Evolutionary conservation across 2,113 vertebrate genomes (phyloP), one percentile per base, ranked within the genome.

Genomic region (Phasianus colchicus): DNA sequence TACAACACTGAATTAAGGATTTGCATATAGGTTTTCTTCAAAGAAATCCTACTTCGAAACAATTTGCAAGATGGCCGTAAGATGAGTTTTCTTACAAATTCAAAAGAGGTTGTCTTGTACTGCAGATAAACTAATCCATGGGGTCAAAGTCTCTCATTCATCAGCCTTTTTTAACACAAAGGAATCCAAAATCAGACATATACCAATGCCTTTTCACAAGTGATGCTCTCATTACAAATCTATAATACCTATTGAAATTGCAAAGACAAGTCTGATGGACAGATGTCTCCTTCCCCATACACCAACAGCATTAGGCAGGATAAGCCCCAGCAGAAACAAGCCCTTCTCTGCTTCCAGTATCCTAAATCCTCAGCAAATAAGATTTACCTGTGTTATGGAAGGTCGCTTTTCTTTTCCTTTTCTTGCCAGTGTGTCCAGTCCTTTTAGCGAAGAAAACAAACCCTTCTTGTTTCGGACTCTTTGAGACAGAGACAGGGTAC

Each of bases 371-470:
- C 57, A 87, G 48, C 19, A 88, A 83, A 6, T 34, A 63, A 57
- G 17, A 76, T 55, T 69, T 98, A 99, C 99, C 98, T 99, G 99
- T 30, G 98, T 98, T 67, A 98, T 73, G 4, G 99, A 99, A 8
- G 98, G 98, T 30, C 99, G 97, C 83, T 99, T 99, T 65, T 99
- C 99, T 69, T 98, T 98, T 24, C 98, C 98, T 90, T 97, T 99
- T 89, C 98, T 99, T 12, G 99, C 99, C 54, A 99, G 96, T 24
- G 98, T 99, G 96, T 99, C 99, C 86, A 99, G 98, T 71, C 99
- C 99, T 97, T 99, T 99, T 4, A 99, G 97, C 0, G 99, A 99
- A 36, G 99, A 99, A 97, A 99, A 99, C 30, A 99, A 97, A 45
- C 99, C 98, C 97, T 98, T 98, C 97, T 99, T 99, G 86, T 92